These are phyloP conservation scores for Embidobia sp. DNA, from an alignment of 2,888 invertebrate genomes.

Conservation along the genomic window DNA sequence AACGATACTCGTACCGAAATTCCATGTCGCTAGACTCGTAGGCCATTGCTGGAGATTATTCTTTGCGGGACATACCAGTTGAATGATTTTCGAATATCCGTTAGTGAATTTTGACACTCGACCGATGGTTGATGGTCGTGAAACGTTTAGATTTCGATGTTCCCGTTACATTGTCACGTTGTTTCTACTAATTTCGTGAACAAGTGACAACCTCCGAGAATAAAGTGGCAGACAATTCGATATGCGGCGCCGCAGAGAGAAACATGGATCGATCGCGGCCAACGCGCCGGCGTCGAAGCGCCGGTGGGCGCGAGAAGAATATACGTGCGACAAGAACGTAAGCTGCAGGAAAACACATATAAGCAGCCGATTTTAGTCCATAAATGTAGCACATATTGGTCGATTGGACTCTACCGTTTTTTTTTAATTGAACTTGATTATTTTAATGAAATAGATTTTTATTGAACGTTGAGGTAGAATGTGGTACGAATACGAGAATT, in stretches of 20 bases:
- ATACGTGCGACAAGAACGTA: constrained; percentile 36
- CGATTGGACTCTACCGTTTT: constrained; percentile 21
- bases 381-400: constrained; percentile 46
- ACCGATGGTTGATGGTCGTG: constrained; percentile 1
- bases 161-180: constrained; percentile 58
- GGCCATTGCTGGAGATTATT: constrained; percentile 25
- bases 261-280: constrained; percentile 75
- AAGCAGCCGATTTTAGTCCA: constrained; percentile 35
- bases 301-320: constrained; percentile 40
- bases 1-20: constrained; percentile 70
- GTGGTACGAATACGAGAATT: too few relatives aligned
- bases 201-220: constrained; percentile 46
- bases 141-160: not conserved
- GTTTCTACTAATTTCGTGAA: constrained; percentile 31
- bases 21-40: constrained; percentile 62
- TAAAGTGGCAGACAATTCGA: constrained; percentile 61
- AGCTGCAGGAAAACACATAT: constrained; percentile 52
- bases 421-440: constrained; percentile 11
- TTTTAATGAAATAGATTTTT: constrained; percentile 38
- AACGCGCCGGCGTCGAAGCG: constrained; percentile 79
- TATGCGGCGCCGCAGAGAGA: constrained; percentile 62
- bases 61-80: not conserved
- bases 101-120: not conserved
- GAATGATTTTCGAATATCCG: not conserved
- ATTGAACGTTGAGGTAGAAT: not conserved